Base-by-base conservation (phyloP, 2,888 invertebrate genomes). In the Spodoptera picta region DNA sequence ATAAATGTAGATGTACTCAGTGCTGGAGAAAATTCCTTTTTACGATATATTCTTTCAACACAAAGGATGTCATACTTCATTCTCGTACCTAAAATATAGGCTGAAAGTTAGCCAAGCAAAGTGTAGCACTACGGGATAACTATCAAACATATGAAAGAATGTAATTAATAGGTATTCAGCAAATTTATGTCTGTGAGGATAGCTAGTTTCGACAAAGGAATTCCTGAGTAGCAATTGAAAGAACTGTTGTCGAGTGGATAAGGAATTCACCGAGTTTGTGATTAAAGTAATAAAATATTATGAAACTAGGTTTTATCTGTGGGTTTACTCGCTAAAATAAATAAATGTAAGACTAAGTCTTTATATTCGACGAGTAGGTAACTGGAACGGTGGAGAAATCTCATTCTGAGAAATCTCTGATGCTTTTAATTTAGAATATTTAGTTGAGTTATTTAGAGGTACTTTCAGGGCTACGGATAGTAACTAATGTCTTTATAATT, bases 211-310 rank as follows among this genome's bases (percentile, higher is more conserved):
- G 12, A 66, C 60, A 75, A 72, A 72, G 57, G 72, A 58, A 58
- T 74, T 58, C 75, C 45, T 51, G 47, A 45, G 41, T 60, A 51
- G 48, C 62, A 51, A 60, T 64, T 61, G 55, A 64, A 72, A 60
- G 60, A 73, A 66, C 60, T 64, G 60, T 59, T 69, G 69, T 74
- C 46, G 48, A 42, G 44, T 43, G 57, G 53, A 61, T 57, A 68
- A 57, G 53, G 58, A 61, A 55, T 63, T 63, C 14, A 41, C 43
- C 9, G 48, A 58, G 49, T 45, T 48, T 50, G 56, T 64, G 77
- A 74, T 74, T 73, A 73, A 75, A 75, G 55, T 55, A 68, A 73
- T 73, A 73, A 77, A 63, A 64, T 73, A 74, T 64, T 42, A 24
- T 42, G 58, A 9, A 23, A 73, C 47, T 69, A 63, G 42, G 4